Percentiles rank a stretch among this genome's conserved stretches.
phyloP scores from a whole-genome alignment of 2,797 vertebrate genomes.

The Enteromius treurensis region DNA sequence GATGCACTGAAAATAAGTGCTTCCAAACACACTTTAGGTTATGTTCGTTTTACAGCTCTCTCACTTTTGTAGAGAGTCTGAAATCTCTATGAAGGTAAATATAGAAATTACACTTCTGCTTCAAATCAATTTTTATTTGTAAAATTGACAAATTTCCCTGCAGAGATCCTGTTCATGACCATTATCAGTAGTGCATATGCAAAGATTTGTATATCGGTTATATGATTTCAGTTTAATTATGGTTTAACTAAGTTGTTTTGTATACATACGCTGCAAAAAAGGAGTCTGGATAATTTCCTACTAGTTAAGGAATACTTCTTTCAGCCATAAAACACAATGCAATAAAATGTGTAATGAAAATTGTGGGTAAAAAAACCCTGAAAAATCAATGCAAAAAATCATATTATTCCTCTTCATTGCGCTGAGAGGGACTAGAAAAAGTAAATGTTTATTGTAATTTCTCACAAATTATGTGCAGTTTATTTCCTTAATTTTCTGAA shows the following conservation, averaged over 20 bases:
- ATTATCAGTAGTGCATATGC: background rate
- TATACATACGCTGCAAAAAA: background rate
- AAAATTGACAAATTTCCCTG: background rate
- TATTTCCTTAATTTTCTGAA: background rate
- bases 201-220: background rate
- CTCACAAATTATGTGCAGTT: background rate
- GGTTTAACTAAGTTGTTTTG: background rate
- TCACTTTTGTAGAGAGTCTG: background rate
- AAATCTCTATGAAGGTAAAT: background rate
- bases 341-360: background rate
- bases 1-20: background rate
- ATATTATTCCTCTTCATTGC: background rate
- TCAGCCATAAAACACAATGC: background rate
- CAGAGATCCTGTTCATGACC: background rate
- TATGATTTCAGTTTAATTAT: background rate
- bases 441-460: background rate
- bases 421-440: background rate
- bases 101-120: background rate
- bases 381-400: background rate
- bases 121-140: background rate
- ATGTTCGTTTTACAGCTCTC: background rate
- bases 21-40: background rate
- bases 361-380: background rate
- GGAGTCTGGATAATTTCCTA: background rate
- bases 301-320: background rate